Base-by-base conservation (phyloP, 2,888 invertebrate genomes). In the Caradrina kadenii region DNA sequence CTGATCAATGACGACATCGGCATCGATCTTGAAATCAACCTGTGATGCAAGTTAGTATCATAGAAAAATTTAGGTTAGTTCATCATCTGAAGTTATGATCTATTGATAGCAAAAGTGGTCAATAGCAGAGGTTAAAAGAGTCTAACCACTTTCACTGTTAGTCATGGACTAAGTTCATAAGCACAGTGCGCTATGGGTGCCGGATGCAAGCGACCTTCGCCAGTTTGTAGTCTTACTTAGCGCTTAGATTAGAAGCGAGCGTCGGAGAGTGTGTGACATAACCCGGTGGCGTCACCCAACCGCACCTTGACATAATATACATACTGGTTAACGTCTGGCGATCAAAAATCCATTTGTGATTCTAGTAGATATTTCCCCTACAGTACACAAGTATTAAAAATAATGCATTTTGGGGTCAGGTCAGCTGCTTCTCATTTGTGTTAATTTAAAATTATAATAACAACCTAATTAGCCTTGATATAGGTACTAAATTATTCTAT, bases 151-250 rank as follows among this genome's bases (percentile, higher is more conserved):
- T 92, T 91, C 92, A 88, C 91, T 89, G 78, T 70, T 75, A 74
- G 54, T 80, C 67, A 68, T 69, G 49, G 67, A 53, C 53, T 69
- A 63, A 56, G 54, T 75, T 63, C 68, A 75, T 76, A 77, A 72
- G 68, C 68, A 63, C 48, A 69, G 52, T 65, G 55, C 52, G 53
- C 58, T 68, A 68, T 63, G 79, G 77, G 67, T 88, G 86, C 90
- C 93, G 93, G 93, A 93, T 93, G 86, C 92, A 90, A 74, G 84
- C 91, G 93, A 93, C 94, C 95, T 95, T 95, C 92, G 79, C 67
- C 85, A 73, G 91, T 93, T 90, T 93, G 89, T 79, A 78, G 73
- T 89, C 83, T 84, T 87, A 91, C 90, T 95, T 95, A 94, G 86
- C 93, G 92, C 79, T 86, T 90, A 92, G 90, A 89, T 91, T 90